Percentiles rank a stretch among this genome's conserved stretches.
Evolutionary conservation across 2,888 invertebrate genomes (phyloP).

Genomic region (Idaea dimidiata): DNA sequence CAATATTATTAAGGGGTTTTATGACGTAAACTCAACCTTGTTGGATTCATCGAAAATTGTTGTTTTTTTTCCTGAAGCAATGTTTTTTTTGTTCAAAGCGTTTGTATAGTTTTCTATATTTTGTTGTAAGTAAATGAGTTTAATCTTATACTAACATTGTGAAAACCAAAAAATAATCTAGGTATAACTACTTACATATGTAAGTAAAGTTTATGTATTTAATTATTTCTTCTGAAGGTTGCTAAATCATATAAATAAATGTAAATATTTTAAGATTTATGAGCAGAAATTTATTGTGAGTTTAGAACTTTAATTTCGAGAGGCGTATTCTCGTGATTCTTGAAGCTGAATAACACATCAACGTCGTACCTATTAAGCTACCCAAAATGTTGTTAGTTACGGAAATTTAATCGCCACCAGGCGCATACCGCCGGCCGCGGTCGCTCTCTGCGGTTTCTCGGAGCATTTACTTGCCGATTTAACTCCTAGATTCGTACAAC

Average conservation of each 20-base stretch:
- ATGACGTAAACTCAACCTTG: no score
- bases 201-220: no score
- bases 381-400: conserved; percentile 60
- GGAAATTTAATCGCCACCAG: conserved; percentile 56
- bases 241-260: not conserved
- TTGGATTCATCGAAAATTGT: no score
- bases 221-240: not conserved
- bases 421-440: conserved; percentile 28
- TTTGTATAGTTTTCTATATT: no score
- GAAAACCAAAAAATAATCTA: no score
- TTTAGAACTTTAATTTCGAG: conserved; percentile 11
- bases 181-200: no score
- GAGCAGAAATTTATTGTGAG: conserved; percentile 11
- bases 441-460: conserved; percentile 43
- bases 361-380: conserved; percentile 19
- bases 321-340: conserved; percentile 19
- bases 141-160: no score
- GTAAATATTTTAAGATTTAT: not conserved
- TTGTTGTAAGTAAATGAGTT: no score
- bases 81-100: no score
- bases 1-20: no score
- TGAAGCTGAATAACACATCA: conserved; percentile 36
- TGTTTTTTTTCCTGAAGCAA: no score
- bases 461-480: not conserved
- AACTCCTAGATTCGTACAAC: conserved; percentile 9